Percentiles rank a stretch among this genome's conserved stretches.
Conservation (phyloP, 2,797 vertebrate species). For the Phoxinus dragarum region DNA sequence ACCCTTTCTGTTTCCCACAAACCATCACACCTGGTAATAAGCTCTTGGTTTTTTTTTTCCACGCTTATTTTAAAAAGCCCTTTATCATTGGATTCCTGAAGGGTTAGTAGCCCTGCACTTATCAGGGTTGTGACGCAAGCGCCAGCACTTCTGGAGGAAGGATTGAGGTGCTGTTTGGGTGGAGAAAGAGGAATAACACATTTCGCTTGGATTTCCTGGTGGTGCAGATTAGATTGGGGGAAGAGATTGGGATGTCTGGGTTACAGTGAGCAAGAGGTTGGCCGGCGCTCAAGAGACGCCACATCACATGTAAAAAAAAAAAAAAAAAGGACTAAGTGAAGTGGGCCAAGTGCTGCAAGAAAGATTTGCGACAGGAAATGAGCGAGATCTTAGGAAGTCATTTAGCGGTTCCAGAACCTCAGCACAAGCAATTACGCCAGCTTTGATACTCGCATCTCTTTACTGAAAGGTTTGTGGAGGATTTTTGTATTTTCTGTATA, state of each 20-base stretch:
- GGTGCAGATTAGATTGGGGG: conserved; percentile 66
- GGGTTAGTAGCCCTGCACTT: conserved; percentile 66
- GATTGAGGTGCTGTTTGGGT: conserved; percentile 62
- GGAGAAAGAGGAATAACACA: conserved; percentile 63
- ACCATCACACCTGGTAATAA: conserved; percentile 63
- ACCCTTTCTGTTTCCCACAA: conserved; percentile 45
- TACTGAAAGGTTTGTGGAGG: background rate
- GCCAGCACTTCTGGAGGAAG: conserved; percentile 54
- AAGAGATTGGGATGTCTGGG: conserved; percentile 54
- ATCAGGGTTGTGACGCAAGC: conserved; percentile 69
- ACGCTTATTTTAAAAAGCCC: conserved; percentile 56
- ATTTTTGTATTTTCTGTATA: background rate
- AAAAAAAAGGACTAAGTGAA: conserved; percentile 27
- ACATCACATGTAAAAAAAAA: background rate
- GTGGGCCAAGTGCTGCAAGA: conserved; percentile 50
- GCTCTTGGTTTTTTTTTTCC: conserved; percentile 54
- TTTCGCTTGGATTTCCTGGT: conserved; percentile 65
- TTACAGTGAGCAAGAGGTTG: conserved; percentile 30
- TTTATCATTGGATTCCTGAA: conserved; percentile 71
- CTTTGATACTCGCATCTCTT: conserved; percentile 1
- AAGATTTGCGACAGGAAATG: conserved; percentile 54
- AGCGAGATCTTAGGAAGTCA: conserved; percentile 45
- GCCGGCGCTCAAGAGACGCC: conserved; percentile 42
- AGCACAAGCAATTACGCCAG: conserved; percentile 1
- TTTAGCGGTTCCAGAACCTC: conserved; percentile 45